These are phyloP conservation scores for Oryzias melastigma DNA, from an alignment of 2,113 vertebrate genomes.

Conservation along the genomic window DNA sequence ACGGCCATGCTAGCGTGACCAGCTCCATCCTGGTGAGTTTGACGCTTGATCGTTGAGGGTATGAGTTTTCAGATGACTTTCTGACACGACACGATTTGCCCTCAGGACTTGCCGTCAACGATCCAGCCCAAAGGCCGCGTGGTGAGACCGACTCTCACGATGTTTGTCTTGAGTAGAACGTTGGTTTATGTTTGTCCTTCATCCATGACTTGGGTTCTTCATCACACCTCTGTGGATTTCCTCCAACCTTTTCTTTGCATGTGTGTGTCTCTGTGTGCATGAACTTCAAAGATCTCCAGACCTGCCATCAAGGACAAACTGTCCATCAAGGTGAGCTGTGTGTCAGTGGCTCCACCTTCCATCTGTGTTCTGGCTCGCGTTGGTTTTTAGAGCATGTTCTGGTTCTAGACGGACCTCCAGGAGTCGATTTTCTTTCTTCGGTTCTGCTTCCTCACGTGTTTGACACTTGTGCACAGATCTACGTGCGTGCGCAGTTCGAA, in stretches of 20 bases:
- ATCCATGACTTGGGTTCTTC: conserved; percentile 5
- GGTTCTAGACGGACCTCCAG: no score
- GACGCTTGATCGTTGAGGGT: no score
- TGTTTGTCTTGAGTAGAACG: neutral
- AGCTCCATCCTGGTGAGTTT: conserved; percentile 97
- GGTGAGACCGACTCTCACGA: conserved; percentile 77
- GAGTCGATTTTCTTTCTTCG: no score
- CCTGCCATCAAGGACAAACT: conserved; percentile 78
- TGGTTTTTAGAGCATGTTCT: conserved; percentile 19
- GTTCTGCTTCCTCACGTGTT: no score
- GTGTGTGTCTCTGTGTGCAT: conserved; percentile 62
- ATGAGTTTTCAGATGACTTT: no score
- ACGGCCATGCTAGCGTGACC: conserved; percentile 92
- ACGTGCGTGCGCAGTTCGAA: conserved; percentile 98
- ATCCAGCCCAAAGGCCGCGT: conserved; percentile 98
- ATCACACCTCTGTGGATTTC: conserved; percentile 30
- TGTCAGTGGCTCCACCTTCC: conserved; percentile 32
- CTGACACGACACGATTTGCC: conserved; percentile 65
- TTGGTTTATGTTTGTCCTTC: no score
- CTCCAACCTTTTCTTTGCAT: conserved; percentile 66
- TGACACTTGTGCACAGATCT: conserved; percentile 82
- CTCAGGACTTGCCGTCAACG: conserved; percentile 93
- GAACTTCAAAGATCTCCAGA: conserved; percentile 79
- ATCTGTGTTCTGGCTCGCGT: conserved; percentile 32
- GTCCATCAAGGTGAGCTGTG: conserved; percentile 77